phyloP scores from a whole-genome alignment of 2,888 invertebrate genomes.

The Melolontha melolontha region DNA sequence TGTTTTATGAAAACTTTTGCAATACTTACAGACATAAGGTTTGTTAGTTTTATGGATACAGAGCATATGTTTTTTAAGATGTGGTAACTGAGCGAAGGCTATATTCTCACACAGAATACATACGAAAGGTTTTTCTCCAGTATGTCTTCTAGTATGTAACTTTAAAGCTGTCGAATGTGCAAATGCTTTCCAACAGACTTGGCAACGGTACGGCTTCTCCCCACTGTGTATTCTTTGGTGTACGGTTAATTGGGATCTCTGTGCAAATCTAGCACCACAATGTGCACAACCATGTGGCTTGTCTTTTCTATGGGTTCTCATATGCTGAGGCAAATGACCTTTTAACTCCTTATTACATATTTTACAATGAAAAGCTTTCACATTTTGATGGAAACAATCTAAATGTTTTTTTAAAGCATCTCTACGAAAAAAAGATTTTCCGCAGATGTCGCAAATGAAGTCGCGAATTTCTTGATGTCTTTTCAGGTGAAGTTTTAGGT shows the following conservation, averaged over 20 bases:
- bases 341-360: slow-evolving; percentile 84
- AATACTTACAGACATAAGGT: slow-evolving; percentile 81
- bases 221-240: slow-evolving; percentile 89
- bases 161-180: slow-evolving; percentile 88
- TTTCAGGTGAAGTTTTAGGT: slow-evolving; percentile 74
- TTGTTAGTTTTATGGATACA: slow-evolving; percentile 84
- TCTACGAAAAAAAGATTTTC: slow-evolving; percentile 80
- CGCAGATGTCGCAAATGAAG: slow-evolving; percentile 83
- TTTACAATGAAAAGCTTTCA: slow-evolving; percentile 81
- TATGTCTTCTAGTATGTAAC: slow-evolving; percentile 84
- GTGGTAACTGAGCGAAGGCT: slow-evolving; percentile 85
- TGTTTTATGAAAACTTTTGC: slow-evolving; percentile 80
- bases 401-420: slow-evolving; percentile 83
- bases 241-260: slow-evolving; percentile 86
- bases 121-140: slow-evolving; percentile 86
- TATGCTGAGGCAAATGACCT: slow-evolving; percentile 85
- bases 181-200: slow-evolving; percentile 83
- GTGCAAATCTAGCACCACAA: slow-evolving; percentile 84
- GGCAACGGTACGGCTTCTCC: slow-evolving; percentile 84
- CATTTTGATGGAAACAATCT: slow-evolving; percentile 79
- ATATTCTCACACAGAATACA: slow-evolving; percentile 77
- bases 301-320: slow-evolving; percentile 82
- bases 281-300: slow-evolving; percentile 83
- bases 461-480: slow-evolving; percentile 81
- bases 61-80: slow-evolving; percentile 89